Evolutionary conservation across 2,797 vertebrate species (phyloP), one percentile per base, ranked within the genome.

Genomic region (Synanceia verrucosa): DNA sequence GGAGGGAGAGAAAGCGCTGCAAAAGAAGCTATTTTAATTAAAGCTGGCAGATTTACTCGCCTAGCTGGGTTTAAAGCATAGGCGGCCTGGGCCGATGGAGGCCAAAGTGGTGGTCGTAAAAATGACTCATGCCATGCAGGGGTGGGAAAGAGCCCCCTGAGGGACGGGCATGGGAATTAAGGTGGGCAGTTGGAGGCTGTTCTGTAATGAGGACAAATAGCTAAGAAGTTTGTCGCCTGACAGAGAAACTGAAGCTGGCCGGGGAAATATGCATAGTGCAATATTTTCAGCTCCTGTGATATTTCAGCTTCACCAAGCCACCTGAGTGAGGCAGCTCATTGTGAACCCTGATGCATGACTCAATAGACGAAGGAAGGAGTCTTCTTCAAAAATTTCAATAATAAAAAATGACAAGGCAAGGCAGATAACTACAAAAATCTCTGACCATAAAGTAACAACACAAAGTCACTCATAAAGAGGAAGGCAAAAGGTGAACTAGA

Each of bases 11-110:
- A 83, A 72, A 62, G 82, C 29, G 41, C 52, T 68, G 78, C 81
- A 87, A 90, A 91, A 90, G 81, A 83, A 86, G 85, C 87, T 77
- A 77, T 92, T 94, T 93, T 94, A 94, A 94, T 95, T 93, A 91
- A 91, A 89, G 79, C 81, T 86, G 90, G 82, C 91, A 94, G 89
- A 93, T 94, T 93, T 93, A 93, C 88, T 87, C 39, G 84, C 77
- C 76, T 31, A 71, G 76, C 85, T 84, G 78, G 76, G 78, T 91
- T 91, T 89, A 91, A 89, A 89, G 83, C 82, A 69, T 70, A 57
- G 79, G 80, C 70, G 23, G 79, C 43, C 65, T 33, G 21, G 68
- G 63, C 87, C 44, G 79, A 76, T 56, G 52, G 73, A 87, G 89
- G 84, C 90, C 81, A 83, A 87, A 86, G 77, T 74, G 82, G 68